Evolutionary conservation across 2,888 invertebrate genomes (phyloP), one percentile per base, ranked within the genome.

Genomic region (Aphodius sticticus): DNA sequence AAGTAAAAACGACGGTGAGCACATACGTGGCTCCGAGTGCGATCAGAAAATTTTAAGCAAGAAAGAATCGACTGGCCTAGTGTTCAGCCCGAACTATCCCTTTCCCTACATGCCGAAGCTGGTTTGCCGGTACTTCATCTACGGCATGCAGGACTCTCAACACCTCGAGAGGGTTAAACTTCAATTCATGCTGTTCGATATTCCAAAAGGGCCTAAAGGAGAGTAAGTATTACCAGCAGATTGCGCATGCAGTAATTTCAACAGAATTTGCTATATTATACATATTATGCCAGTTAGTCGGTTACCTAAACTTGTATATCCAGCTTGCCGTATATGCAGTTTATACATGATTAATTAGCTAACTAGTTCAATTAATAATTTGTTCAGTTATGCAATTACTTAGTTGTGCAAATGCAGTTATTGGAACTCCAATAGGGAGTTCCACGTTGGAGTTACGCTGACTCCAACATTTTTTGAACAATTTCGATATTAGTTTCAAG

Each of bases 61-160:
- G 90, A 96, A 96, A 90, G 96, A 97, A 90, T 97, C 97, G 81
- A 94, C 93, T 86, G 99, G 99, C 86, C 94, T 93, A 89, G 97
- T 99, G 86, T 96, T 96, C 91, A 98, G 98, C 90, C 99, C 99
- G 86, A 97, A 97, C 91, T 99, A 96, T 92, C 98, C 98, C 87
- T 96, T 94, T 91, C 96, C 95, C 84, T 98, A 98, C 92, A 96
- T 97, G 90, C 95, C 95, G 86, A 97, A 98, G 92, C 95, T 97
- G 89, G 97, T 98, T 85, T 99, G 99, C 92, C 95, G 97, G 90
- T 99, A 98, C 92, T 98, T 97, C 92, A 95, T 99, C 90, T 99
- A 99, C 90, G 98, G 98, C 86, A 96, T 99, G 93, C 97, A 99
- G 91, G 99, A 99, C 91, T 94, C 95, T 83, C 97, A 98, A 89